Conservation (phyloP, 2,113 vertebrate species). For the Caranx ignobilis region DNA sequence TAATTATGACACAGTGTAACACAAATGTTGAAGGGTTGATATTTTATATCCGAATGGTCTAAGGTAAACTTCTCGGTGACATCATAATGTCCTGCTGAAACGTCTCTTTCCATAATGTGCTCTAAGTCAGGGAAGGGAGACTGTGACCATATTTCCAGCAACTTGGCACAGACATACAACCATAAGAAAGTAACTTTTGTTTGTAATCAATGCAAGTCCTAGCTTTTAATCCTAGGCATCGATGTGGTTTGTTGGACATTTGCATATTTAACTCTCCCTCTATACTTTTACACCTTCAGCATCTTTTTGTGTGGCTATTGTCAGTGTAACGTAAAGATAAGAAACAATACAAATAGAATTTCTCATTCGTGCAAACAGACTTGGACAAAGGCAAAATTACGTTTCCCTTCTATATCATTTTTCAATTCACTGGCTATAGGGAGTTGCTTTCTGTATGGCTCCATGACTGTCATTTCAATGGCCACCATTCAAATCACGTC, state of each 20-base stretch:
- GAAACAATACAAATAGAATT: neutral
- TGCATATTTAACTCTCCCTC: neutral
- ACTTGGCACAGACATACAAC: no score
- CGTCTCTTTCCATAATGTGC: no score
- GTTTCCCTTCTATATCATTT: slow-evolving; percentile 1
- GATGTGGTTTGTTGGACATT: neutral
- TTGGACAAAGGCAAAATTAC: neutral
- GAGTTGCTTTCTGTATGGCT: slow-evolving; percentile 6
- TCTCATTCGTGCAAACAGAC: neutral
- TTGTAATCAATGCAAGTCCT: neutral
- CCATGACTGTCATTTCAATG: slow-evolving; percentile 29
- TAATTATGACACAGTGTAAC: no score
- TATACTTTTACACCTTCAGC: neutral
- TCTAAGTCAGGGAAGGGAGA: no score
- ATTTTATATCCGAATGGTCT: no score
- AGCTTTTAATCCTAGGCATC: neutral
- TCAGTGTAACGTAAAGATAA: neutral
- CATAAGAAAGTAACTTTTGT: no score
- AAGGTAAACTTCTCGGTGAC: no score
- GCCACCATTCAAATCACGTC: slow-evolving; percentile 43
- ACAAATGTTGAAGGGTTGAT: no score
- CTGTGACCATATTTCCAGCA: no score
- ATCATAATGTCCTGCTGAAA: no score
- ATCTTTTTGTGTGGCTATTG: neutral
- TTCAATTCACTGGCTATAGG: slow-evolving; percentile 1